Evolutionary conservation across 2,113 vertebrate species (phyloP).

Genomic region (Rhea pennata): DNA sequence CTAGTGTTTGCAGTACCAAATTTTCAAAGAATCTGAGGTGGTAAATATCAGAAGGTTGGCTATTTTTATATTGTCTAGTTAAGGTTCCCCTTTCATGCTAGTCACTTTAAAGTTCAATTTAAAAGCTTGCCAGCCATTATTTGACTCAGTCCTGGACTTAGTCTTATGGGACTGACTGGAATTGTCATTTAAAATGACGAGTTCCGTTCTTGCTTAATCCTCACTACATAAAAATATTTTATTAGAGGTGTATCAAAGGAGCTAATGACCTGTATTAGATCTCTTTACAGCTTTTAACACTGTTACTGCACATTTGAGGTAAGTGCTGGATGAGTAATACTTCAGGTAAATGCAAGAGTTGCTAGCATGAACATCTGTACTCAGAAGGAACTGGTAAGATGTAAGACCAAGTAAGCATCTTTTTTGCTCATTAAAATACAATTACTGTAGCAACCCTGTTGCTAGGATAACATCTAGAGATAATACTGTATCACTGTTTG

Average conservation of each 20-base stretch:
- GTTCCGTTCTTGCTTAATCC: not conserved
- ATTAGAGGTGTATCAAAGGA: not conserved
- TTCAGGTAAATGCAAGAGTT: accelerated
- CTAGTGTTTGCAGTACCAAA: accelerated
- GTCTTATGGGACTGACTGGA: not conserved
- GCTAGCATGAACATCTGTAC: not conserved
- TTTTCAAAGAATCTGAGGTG: no score
- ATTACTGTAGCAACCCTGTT: not conserved
- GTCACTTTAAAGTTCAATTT: no score
- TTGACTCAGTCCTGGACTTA: no score
- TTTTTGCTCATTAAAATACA: not conserved
- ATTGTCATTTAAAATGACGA: not conserved
- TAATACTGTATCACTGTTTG: accelerated
- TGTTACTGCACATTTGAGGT: accelerated
- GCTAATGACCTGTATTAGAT: accelerated
- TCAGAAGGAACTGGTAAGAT: not conserved
- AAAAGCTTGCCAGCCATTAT: not conserved
- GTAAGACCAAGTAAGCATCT: not conserved
- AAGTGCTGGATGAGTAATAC: accelerated
- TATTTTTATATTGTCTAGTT: no score
- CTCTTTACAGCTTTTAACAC: accelerated
- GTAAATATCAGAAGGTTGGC: not conserved
- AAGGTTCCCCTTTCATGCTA: not conserved
- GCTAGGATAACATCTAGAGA: not conserved
- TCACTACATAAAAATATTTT: accelerated